Base-by-base conservation (phyloP, 2,113 vertebrate genomes). In the Pantherophis guttatus region DNA sequence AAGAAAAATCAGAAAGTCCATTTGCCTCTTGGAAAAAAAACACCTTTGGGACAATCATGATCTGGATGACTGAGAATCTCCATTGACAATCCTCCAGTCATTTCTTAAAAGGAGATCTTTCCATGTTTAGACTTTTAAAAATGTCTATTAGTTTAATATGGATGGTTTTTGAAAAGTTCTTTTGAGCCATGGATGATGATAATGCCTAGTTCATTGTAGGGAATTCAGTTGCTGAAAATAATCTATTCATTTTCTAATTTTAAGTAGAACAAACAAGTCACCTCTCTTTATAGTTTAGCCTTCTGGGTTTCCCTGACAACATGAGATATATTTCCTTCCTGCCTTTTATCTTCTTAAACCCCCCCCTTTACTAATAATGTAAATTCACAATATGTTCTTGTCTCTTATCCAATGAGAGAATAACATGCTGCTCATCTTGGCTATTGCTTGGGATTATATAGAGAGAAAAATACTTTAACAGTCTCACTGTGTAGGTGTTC, bases 281-380 rank as follows among this genome's bases (percentile, higher is more conserved):
- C 1, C 44, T 89, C 44, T 62, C 33, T 29, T 92, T 88, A 93
- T 90, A 93, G 19, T 90, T 94, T 70, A 93, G 75, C 70, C 48
- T 94, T 95, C 86, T 33, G 13, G 54, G 94, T 93, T 94, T 91
- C 90, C 87, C 87, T 91, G 52, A 87, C 93, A 95, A 85, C 92
- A 62, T 62, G 21, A 96, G 62, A 93, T 90, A 90, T 12, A 54
- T 24, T 94, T 70, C 3, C 19, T 53, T 87, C 62, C 53, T 87
- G 24, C 15, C 6, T 55, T 50, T 88, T 54, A 23, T 29, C 53
- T 86, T 87, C 26, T 8, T 5, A 39, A 39, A 39, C 39, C 39
- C 39, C 12, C 44, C 53, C 58, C 93, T 95, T 90, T 53, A 48
- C 7, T 13, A 92, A 86, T 48, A 90, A 90, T 7, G n/a, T 50